Evolutionary conservation across 2,888 invertebrate genomes (phyloP), one percentile per base, ranked within the genome.

Genomic region (Ptilodon capucinus): DNA sequence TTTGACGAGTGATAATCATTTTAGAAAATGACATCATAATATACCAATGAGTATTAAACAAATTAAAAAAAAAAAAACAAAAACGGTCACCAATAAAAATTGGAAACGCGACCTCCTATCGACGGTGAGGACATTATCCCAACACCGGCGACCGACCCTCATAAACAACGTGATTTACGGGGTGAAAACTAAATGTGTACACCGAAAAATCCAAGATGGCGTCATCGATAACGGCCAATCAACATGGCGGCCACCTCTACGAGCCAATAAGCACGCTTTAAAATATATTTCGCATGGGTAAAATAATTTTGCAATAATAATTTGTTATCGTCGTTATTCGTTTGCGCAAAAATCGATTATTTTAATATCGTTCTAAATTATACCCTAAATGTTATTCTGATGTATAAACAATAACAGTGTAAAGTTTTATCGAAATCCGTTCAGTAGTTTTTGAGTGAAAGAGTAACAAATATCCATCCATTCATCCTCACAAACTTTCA

Each of bases 161-260:
- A 68, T 81, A 82, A 81, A 81, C 65, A 68, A 70, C 68, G 71
- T 74, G 76, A 77, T 76, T 76, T 78, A 79, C 66, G 61, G 56
- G 52, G 57, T 39, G 57, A 66, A 67, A 56, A 61, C n/a, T n/a
- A 52, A 30, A 4, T 14, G 39, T 35, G 35, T 35, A 8, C n/a
- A 19, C 40, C 42, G 42, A 55, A 60, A 60, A 61, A 57, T 50
- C 19, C 51, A 70, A 74, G 76, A 80, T 81, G 70, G 74, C 72
- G 76, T 74, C 63, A 53, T 36, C 48, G 81, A 81, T 81, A 79
- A 71, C 47, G 46, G 36, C 46, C 68, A 74, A 78, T 79, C 76
- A 78, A 76, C 74, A 73, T 66, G 57, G 67, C 54, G 45, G 59
- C 48, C 53, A 42, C 52, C 23, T 48, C 54, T 64, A 71, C 66